Base-by-base conservation (phyloP, 2,797 vertebrate species). In the Gastrophryne carolinensis region DNA sequence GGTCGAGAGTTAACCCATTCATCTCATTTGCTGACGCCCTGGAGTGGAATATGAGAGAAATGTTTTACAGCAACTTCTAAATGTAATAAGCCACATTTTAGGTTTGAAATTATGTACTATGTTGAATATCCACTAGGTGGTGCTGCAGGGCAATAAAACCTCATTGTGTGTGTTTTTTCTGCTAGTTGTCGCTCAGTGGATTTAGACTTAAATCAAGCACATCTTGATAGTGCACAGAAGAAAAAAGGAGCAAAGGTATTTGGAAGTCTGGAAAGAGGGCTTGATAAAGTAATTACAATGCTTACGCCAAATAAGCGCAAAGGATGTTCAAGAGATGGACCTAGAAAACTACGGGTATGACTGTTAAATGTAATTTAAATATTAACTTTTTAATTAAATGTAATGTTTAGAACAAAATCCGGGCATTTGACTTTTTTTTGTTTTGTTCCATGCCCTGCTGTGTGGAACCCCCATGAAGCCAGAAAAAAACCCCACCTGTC, bases 211-310 rank as follows among this genome's bases (percentile, higher is more conserved):
- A 84, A 82, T 39, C 66, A 84, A 83, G 80, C 80, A 76, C 88
- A 89, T 3, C n/a, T 81, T 69, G 94, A 91, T 80, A 94, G 92
- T 6, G 91, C 88, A 49, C 95, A 94, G 76, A 98, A 94, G 84
- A 94, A 90, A 72, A 94, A 91, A 85, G 93, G 89, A 63, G 85
- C 90, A 27, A 96, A 92, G 83, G 84, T 98, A 80, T 95, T 99
- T 35, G 95, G 94, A 17, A 98, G 93, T 70, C 83, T 99, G 76
- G 96, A 99, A 86, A 91, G 93, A 81, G 93, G 98, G n/a, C 82
- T 99, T 74, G 97, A 98, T 86, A 98, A 96, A 84, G 86, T 99
- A 65, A 95, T 98, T 83, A 97, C 93, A 9, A 94, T 95, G 93
- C 91, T 99, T 27, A 97, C 95, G 0, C 95, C 97, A 49, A 94